A percentile compares a stretch with the other conserved stretches of the same genome.
Conservation (phyloP, 2,113 vertebrate genomes). For the Galeopterus variegatus region DNA sequence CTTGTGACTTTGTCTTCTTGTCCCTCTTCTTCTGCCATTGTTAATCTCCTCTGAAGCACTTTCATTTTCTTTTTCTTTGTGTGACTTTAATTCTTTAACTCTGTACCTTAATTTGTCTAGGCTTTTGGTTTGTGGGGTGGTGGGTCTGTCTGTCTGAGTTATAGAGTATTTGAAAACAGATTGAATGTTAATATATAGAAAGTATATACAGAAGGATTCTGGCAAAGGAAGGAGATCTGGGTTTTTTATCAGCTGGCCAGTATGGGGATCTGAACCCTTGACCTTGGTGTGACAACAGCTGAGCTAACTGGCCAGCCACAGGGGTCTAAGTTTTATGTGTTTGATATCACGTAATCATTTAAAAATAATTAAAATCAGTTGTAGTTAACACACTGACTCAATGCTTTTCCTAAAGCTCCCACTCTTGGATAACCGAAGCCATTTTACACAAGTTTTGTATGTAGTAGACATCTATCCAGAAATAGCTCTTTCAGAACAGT, state of each 20-base stretch:
- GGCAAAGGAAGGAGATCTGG: neutral
- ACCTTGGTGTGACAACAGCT: too few relatives aligned
- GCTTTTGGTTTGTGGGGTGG: neutral
- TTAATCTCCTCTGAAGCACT: neutral
- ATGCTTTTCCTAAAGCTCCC: neutral
- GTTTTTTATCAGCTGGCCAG: too few relatives aligned
- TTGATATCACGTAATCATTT: neutral
- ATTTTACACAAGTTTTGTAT: neutral
- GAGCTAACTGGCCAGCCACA: too few relatives aligned
- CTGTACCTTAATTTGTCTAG: neutral
- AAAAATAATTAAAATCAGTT: neutral
- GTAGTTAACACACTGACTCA: neutral
- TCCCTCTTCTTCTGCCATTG: neutral
- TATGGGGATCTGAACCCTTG: too few relatives aligned
- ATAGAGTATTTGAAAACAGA: constrained; percentile 2
- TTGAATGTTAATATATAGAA: neutral
- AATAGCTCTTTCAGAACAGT: neutral
- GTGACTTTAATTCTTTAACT: neutral
- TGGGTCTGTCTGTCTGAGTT: neutral
- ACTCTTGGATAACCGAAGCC: neutral
- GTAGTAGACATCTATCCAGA: neutral
- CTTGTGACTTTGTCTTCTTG: neutral
- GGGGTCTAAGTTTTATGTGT: neutral
- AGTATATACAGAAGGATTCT: neutral
- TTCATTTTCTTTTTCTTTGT: neutral